Conservation (phyloP, 2,113 vertebrate species). For the Myodes glareolus region DNA sequence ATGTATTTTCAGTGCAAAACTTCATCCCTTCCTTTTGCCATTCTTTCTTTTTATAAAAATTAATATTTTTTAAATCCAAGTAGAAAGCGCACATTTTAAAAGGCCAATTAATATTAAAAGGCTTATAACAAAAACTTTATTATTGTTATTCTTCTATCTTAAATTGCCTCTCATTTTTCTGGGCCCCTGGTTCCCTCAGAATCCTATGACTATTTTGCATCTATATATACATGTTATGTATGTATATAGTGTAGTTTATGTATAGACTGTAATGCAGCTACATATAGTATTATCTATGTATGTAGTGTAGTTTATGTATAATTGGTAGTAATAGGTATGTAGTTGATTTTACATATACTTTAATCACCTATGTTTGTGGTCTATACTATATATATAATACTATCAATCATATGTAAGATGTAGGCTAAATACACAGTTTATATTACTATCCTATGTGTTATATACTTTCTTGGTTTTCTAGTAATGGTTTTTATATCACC, state of each 20-base stretch:
- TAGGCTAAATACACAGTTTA: conserved; percentile 2
- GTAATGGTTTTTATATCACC: background rate
- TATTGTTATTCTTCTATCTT: conserved; percentile 6
- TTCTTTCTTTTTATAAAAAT: conserved; percentile 22
- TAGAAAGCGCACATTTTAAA: conserved; percentile 27
- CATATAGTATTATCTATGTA: background rate
- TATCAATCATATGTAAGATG: background rate
- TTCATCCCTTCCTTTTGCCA: background rate
- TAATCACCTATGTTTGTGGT: background rate
- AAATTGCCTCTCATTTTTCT: background rate
- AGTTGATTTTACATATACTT: conserved; percentile 6
- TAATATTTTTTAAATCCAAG: conserved; percentile 7
- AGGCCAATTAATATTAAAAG: conserved; percentile 61
- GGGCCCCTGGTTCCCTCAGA: background rate
- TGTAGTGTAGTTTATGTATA: background rate
- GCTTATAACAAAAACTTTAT: background rate
- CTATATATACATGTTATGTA: background rate
- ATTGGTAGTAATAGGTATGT: background rate
- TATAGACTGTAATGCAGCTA: background rate
- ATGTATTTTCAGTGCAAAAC: conserved; percentile 18
- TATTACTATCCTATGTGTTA: conserved; percentile 8
- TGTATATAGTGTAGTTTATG: conserved; percentile 1
- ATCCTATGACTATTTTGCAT: background rate
- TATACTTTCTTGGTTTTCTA: background rate
- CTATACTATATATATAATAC: background rate